A percentile compares a stretch with the other conserved stretches of the same genome.
Evolutionary conservation across 2,888 invertebrate species (phyloP).

Genomic region (Cosmopolites sordidus): DNA sequence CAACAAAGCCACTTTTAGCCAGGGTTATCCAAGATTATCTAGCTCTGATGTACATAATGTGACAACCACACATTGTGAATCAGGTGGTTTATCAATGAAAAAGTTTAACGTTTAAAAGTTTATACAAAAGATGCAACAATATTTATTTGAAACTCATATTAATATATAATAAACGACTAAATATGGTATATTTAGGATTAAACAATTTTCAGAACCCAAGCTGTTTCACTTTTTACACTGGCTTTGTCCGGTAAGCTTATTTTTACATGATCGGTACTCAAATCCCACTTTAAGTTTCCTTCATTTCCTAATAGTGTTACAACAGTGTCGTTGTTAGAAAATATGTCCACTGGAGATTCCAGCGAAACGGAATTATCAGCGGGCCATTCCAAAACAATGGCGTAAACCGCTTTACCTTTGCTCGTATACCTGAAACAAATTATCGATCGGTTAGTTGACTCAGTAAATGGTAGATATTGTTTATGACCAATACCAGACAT

Average conservation of each 20-base stretch:
- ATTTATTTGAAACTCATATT: too few relatives aligned
- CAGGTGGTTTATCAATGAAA: too few relatives aligned
- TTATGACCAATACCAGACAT: slow-evolving; percentile 33
- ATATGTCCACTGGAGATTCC: slow-evolving; percentile 44
- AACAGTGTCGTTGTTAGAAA: slow-evolving; percentile 31
- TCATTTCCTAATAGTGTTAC: slow-evolving; percentile 55
- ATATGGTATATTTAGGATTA: too few relatives aligned
- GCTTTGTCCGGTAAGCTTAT: slow-evolving; percentile 49
- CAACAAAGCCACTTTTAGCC: too few relatives aligned
- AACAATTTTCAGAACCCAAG: slow-evolving; percentile 49
- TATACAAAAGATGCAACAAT: too few relatives aligned
- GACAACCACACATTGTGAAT: too few relatives aligned
- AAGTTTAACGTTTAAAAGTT: too few relatives aligned
- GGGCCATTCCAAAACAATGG: slow-evolving; percentile 69
- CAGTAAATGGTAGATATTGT: background rate
- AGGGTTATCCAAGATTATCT: too few relatives aligned
- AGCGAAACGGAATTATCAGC: slow-evolving; percentile 50
- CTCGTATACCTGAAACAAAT: slow-evolving; percentile 32
- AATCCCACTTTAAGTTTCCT: slow-evolving; percentile 33
- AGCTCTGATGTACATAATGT: too few relatives aligned
- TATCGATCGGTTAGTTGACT: background rate
- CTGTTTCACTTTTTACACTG: slow-evolving; percentile 46
- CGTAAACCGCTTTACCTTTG: slow-evolving; percentile 55
- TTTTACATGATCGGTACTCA: slow-evolving; percentile 29
- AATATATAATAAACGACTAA: too few relatives aligned